A percentile compares a stretch with the other conserved stretches of the same genome.
phyloP scores from a whole-genome alignment of 2,113 vertebrate genomes.

The Fregata magnificens region DNA sequence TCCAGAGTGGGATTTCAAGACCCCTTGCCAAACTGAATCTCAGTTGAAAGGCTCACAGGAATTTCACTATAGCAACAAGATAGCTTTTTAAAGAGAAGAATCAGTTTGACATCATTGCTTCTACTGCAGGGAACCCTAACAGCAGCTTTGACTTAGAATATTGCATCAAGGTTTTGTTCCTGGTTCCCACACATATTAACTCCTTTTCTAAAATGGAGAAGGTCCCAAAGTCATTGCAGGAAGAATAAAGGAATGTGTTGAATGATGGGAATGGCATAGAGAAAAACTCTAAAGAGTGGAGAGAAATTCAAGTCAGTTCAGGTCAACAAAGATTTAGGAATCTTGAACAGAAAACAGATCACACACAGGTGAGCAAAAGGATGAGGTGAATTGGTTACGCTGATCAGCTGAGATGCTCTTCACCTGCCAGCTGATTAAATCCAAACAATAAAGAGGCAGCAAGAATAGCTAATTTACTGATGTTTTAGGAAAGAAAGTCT shows the following conservation, averaged over 20 bases:
- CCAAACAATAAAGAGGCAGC: neutral
- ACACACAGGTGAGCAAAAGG: neutral
- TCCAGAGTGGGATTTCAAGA: neutral
- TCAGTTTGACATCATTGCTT: neutral
- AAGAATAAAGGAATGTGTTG: neutral
- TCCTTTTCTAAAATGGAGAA: neutral
- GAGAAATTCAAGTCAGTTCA: neutral
- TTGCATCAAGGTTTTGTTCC: neutral
- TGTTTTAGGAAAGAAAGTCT: neutral
- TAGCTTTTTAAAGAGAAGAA: neutral
- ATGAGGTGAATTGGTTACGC: neutral
- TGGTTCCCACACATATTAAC: neutral
- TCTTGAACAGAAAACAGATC: neutral
- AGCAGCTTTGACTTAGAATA: neutral
- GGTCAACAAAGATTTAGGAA: neutral
- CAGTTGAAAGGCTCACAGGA: neutral
- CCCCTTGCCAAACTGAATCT: neutral
- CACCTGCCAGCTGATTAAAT: neutral
- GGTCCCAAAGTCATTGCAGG: neutral
- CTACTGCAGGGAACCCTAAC: neutral
- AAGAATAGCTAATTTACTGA: neutral
- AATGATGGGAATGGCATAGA: neutral
- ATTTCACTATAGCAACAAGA: neutral
- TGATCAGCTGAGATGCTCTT: neutral
- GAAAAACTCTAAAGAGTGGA: neutral